Evolutionary conservation across 2,797 vertebrate genomes (phyloP).

Genomic region (Geotrypetes seraphini): DNA sequence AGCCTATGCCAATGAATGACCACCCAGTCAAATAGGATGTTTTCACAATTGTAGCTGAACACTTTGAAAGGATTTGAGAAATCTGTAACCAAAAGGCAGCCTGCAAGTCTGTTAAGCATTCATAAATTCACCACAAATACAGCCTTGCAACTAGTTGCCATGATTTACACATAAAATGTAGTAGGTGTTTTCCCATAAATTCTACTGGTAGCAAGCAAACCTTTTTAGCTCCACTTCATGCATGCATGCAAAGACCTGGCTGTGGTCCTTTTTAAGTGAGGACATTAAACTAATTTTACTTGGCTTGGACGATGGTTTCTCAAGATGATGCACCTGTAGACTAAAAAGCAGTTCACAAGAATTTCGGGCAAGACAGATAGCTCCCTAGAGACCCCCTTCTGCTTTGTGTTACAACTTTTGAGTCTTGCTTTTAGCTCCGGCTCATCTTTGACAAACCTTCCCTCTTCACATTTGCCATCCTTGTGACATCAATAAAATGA

Average conservation of each 20-base stretch:
- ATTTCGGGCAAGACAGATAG: conserved; percentile 71
- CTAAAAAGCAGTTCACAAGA: conserved; percentile 87
- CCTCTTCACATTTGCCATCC: conserved; percentile 70
- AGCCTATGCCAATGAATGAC: no score
- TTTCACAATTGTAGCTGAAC: no score
- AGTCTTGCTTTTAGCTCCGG: conserved; percentile 52
- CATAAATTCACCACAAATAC: conserved; percentile 41
- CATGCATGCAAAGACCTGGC: conserved; percentile 69
- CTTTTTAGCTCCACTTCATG: conserved; percentile 82
- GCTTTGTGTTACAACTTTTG: conserved; percentile 63
- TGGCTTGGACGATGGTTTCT: conserved; percentile 93
- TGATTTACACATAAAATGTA: conserved; percentile 63
- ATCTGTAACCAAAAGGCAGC: conserved; percentile 7
- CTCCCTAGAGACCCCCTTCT: conserved; percentile 71
- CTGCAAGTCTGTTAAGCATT: not conserved
- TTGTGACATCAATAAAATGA: conserved; percentile 65
- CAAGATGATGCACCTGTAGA: conserved; percentile 98
- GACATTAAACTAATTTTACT: conserved; percentile 87
- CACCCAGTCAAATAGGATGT: no score
- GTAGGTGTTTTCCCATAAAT: conserved; percentile 59
- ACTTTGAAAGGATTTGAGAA: not conserved
- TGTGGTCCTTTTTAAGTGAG: conserved; percentile 71
- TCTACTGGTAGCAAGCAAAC: conserved; percentile 72
- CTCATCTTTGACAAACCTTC: conserved; percentile 67
- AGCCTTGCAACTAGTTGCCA: conserved; percentile 38